Percentiles rank a stretch among this genome's conserved stretches.
Conservation (phyloP, 35 echinoderm and acorn worm genomes). For the Amphiura filiformis region DNA sequence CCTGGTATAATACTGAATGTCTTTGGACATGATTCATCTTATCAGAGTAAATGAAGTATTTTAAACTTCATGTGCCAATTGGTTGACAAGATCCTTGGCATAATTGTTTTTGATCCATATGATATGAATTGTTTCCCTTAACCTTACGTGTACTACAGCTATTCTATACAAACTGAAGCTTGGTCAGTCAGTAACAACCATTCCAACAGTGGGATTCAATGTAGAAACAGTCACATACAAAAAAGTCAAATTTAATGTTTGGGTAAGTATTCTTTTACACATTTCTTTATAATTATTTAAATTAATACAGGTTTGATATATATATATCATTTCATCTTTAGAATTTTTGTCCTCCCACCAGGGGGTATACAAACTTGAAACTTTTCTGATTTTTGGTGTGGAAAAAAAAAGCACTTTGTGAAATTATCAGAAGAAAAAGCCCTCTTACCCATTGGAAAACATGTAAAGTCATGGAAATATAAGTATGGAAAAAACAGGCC, state of each 20-base stretch:
- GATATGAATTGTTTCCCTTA: conserved; percentile 70
- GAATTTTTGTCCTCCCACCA: not conserved
- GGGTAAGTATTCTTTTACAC: conserved; percentile 67
- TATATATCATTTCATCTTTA: not conserved
- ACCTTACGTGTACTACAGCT: conserved; percentile 55
- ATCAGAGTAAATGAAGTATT: too few relatives aligned
- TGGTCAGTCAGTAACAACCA: conserved; percentile 97
- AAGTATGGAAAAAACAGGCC: too few relatives aligned
- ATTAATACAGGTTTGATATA: not conserved
- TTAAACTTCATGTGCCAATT: too few relatives aligned
- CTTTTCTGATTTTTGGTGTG: too few relatives aligned
- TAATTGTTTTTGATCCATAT: too few relatives aligned
- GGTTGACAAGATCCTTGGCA: too few relatives aligned
- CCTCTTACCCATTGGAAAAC: too few relatives aligned
- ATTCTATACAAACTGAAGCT: conserved; percentile 98
- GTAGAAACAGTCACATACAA: conserved; percentile 98
- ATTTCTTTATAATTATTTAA: not conserved
- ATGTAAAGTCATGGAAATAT: too few relatives aligned
- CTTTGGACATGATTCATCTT: too few relatives aligned
- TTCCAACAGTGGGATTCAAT: conserved; percentile 98
- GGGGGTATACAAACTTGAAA: not conserved
- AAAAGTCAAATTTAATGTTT: conserved; percentile 98
- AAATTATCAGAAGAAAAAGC: too few relatives aligned
- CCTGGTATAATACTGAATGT: too few relatives aligned
- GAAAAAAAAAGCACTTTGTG: too few relatives aligned